A percentile compares a stretch with the other conserved stretches of the same genome.
Evolutionary conservation across 2,888 invertebrate genomes (phyloP).

Genomic region (Steinernema hermaphroditum): DNA sequence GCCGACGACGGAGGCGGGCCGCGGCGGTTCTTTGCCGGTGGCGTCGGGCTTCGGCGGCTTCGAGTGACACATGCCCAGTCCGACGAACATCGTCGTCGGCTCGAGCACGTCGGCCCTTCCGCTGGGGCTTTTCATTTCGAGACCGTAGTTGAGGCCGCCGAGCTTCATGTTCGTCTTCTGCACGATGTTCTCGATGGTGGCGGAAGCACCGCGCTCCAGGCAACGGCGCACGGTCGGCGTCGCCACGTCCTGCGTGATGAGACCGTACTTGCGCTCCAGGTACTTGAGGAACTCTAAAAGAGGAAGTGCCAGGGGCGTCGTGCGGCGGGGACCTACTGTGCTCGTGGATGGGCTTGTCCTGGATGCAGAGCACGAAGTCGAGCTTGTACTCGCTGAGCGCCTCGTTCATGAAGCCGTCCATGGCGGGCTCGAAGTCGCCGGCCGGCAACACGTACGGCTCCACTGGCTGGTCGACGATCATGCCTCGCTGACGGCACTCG

Average conservation of each 20-base stretch:
- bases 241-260: constrained; percentile 28
- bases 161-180: constrained; percentile 38
- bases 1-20: constrained; percentile 30
- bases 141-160: constrained; percentile 34
- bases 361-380: background rate
- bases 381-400: too few relatives aligned
- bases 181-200: constrained; percentile 34
- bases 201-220: background rate
- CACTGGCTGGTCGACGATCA: background rate
- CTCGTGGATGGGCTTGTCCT: constrained; percentile 8
- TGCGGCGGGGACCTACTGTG: background rate
- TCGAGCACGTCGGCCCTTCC: constrained; percentile 2
- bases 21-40: constrained; percentile 13
- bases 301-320: background rate
- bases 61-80: background rate
- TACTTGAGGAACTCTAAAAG: background rate
- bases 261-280: background rate
- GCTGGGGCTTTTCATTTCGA: constrained; percentile 1
- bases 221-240: background rate
- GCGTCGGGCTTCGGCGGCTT: constrained; percentile 23
- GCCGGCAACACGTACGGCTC: background rate
- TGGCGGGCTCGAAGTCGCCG: background rate
- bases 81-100: constrained; percentile 16
- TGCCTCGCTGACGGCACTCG: constrained; percentile 34
- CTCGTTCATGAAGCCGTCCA: constrained; percentile 1